Percentiles rank a stretch among this genome's conserved stretches.
phyloP scores from a whole-genome alignment of 2,888 invertebrate genomes.

The Troides oblongomaculatus region DNA sequence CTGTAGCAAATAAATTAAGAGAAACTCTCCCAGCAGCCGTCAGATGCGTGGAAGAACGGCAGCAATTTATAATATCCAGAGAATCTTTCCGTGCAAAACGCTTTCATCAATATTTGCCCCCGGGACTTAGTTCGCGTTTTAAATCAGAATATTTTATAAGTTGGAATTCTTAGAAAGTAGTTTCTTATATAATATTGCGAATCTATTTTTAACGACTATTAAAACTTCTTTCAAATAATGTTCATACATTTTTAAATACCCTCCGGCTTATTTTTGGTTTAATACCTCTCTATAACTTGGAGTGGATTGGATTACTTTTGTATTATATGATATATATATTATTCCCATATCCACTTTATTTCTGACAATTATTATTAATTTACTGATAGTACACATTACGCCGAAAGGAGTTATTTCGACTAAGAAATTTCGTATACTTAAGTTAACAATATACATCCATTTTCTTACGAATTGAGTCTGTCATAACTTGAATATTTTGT shows the following conservation, averaged over 20 bases:
- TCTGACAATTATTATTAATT: no score
- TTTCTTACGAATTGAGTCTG: no score
- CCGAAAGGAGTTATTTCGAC: no score
- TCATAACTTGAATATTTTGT: no score
- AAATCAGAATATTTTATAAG: conserved; percentile 23
- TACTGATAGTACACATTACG: no score
- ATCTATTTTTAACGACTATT: conserved; percentile 25
- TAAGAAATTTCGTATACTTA: no score
- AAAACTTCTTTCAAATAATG: conserved; percentile 20
- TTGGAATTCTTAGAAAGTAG: conserved; percentile 17
- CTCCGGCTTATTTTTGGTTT: background rate
- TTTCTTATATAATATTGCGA: conserved; percentile 20
- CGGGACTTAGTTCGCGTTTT: conserved; percentile 23
- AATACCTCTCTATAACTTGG: background rate
- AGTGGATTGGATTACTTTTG: no score
- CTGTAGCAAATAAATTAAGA: conserved; percentile 12
- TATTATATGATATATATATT: no score
- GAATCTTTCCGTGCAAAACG: conserved; percentile 17
- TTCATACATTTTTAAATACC: background rate
- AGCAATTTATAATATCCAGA: conserved; percentile 17
- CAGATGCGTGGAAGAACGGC: conserved; percentile 9
- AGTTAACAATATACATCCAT: no score
- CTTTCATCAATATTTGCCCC: conserved; percentile 24
- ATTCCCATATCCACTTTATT: no score
- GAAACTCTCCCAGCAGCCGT: conserved; percentile 3